Evolutionary conservation across 2,797 vertebrate species (phyloP), one percentile per base, ranked within the genome.

Genomic region (Lycodopsis pacificus): DNA sequence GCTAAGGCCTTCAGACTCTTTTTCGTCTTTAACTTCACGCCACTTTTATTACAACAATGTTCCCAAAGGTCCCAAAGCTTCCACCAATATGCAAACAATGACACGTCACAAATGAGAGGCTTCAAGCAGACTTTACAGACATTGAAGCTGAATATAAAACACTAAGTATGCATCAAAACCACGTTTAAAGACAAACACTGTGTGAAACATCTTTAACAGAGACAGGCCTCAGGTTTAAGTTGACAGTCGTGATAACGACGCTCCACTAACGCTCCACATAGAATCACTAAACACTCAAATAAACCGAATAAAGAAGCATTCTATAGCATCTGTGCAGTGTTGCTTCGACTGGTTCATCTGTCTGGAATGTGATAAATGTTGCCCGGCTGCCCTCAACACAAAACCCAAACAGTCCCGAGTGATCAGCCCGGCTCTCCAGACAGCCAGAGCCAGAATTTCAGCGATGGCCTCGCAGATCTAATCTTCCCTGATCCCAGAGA

Each of bases 401-500:
- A 61, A 78, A 73, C 56, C 67, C 76, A 67, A 76, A 67, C 72
- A 64, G 40, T 57, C 4, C 49, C 42, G 57, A 70, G 65, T 62
- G 66, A 69, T 76, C 71, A 25, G 38, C 74, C 76, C 46, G 36
- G 75, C 79, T 76, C 77, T 32, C 72, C 85, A 87, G 88, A 84
- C 80, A 80, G 80, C 79, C 81, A 72, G 62, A n/a, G 64, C 38
- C 89, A 88, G 77, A 80, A 81, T 90, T 84, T 74, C 72, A 87
- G 81, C 46, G 57, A 82, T 38, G 81, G 73, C 79, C 76, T 57
- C 84, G 86, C 70, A 53, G 58, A 87, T 30, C 86, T 93, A 93
- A 93, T 92, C 89, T 91, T 80, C 73, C 69, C 84, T 93, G 90
- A 93, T 89, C 91, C 91, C 80, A 89, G 82, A 90, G 86, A 93